phyloP scores from a whole-genome alignment of 2,888 invertebrate genomes.

The Ennomos fuscantarius region DNA sequence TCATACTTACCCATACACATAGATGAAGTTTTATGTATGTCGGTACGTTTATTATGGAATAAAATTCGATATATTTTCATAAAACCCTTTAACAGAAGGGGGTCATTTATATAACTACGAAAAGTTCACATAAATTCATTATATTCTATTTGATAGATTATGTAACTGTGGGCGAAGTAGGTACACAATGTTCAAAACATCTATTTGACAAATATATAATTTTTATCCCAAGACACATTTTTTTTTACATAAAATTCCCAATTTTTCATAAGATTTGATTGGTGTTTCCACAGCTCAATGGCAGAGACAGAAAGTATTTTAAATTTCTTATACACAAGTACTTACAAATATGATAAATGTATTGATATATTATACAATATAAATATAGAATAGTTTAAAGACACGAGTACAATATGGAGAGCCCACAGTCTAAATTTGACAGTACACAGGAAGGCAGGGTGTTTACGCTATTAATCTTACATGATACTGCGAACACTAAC shows the following conservation, averaged over 20 bases:
- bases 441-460: slow-evolving; percentile 51
- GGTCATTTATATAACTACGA: slow-evolving; percentile 49
- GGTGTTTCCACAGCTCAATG: slow-evolving; percentile 71
- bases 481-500: slow-evolving; percentile 1
- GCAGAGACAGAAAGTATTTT: slow-evolving; percentile 14
- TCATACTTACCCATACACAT: slow-evolving; percentile 69
- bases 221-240: slow-evolving; percentile 11
- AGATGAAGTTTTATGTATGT: slow-evolving; percentile 69
- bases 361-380: slow-evolving; percentile 15
- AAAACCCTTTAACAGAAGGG: slow-evolving; percentile 58
- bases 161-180: slow-evolving; percentile 45
- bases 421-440: slow-evolving; percentile 68
- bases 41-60: slow-evolving; percentile 67
- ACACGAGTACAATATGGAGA: slow-evolving; percentile 31
- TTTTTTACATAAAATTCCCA: slow-evolving; percentile 35
- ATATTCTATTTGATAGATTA: slow-evolving; percentile 39
- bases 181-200: slow-evolving; percentile 23
- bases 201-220: slow-evolving; percentile 28
- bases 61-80: slow-evolving; percentile 74
- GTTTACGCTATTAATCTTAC: slow-evolving; percentile 28
- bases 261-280: slow-evolving; percentile 71
- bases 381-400: slow-evolving; percentile 16
- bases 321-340: slow-evolving; percentile 19
- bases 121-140: slow-evolving; percentile 42
- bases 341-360: slow-evolving; percentile 18